phyloP scores from a whole-genome alignment of 2,888 invertebrate species.

The Ecliptopera silaceata region DNA sequence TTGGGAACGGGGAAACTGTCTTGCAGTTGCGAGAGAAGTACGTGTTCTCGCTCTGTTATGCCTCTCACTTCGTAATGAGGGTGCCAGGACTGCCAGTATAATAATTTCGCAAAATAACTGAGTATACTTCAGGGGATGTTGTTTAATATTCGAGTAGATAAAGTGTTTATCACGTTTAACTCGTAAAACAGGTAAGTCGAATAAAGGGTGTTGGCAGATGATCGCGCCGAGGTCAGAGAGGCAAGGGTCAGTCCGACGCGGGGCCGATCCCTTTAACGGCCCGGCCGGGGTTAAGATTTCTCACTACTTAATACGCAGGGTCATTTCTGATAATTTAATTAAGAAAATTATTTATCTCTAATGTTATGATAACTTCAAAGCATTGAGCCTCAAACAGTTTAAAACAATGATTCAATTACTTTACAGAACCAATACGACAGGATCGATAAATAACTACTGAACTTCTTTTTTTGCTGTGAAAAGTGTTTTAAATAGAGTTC shows the following conservation, averaged over 20 bases:
- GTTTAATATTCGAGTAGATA: conserved; percentile 60
- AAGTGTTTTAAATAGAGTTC: not conserved
- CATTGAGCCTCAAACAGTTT: not conserved
- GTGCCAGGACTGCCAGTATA: conserved; percentile 40
- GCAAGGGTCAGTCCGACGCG: conserved; percentile 66
- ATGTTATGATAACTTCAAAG: not conserved
- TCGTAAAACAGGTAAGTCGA: conserved; percentile 72
- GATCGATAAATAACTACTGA: not conserved
- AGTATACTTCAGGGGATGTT: conserved; percentile 51
- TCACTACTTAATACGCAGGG: conserved; percentile 44
- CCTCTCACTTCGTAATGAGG: conserved; percentile 46
- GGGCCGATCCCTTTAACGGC: conserved; percentile 60
- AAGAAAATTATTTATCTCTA: conserved; percentile 51
- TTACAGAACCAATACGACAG: not conserved
- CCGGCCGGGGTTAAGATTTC: conserved; percentile 52
- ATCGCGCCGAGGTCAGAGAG: conserved; percentile 70
- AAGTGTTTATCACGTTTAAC: conserved; percentile 65
- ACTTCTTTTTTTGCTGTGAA: not conserved
- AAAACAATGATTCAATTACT: not conserved
- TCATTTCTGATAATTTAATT: conserved; percentile 54
- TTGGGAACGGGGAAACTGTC: conserved; percentile 50
- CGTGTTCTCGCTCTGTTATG: conserved; percentile 46
- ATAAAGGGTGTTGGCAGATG: conserved; percentile 67
- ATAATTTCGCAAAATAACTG: conserved; percentile 55
- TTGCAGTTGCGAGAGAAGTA: conserved; percentile 45